Evolutionary conservation across 2,888 invertebrate species (phyloP).

Genomic region (Chloromyia formosa): DNA sequence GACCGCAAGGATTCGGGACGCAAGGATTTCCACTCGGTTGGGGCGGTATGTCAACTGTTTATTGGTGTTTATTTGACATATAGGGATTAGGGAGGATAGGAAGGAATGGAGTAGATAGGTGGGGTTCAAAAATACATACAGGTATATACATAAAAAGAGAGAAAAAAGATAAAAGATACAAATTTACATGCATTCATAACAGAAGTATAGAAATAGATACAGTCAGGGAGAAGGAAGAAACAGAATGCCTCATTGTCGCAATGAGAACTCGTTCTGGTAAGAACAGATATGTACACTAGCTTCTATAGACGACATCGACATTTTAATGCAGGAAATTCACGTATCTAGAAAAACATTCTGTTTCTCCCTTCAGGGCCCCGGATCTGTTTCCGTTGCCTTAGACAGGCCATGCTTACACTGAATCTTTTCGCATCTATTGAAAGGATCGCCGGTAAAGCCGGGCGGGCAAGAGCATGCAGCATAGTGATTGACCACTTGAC

Average conservation of each 20-base stretch:
- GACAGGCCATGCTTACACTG: conserved; percentile 68
- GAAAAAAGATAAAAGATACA: conserved; percentile 42
- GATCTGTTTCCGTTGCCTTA: no score
- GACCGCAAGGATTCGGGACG: conserved; percentile 84
- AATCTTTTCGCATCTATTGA: conserved; percentile 73
- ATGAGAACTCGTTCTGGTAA: no score
- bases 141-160: conserved; percentile 48
- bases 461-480: conserved; percentile 85
- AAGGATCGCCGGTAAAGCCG: conserved; percentile 84
- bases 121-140: conserved; percentile 8
- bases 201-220: conserved; percentile 27
- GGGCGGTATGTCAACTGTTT: conserved; percentile 61
- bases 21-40: conserved; percentile 78
- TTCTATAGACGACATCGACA: no score
- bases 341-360: conserved; percentile 5
- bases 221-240: not conserved
- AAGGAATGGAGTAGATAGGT: no score
- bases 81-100: no score
- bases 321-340: no score
- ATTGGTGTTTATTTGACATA: no score
- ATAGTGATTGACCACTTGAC: conserved; percentile 85
- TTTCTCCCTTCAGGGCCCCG: not conserved
- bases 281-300: no score
- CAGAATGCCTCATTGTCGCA: conserved; percentile 33
- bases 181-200: conserved; percentile 29